Percentiles rank a stretch among this genome's conserved stretches.
Evolutionary conservation across 2,888 invertebrate species (phyloP).

Genomic region (Amiota minor): DNA sequence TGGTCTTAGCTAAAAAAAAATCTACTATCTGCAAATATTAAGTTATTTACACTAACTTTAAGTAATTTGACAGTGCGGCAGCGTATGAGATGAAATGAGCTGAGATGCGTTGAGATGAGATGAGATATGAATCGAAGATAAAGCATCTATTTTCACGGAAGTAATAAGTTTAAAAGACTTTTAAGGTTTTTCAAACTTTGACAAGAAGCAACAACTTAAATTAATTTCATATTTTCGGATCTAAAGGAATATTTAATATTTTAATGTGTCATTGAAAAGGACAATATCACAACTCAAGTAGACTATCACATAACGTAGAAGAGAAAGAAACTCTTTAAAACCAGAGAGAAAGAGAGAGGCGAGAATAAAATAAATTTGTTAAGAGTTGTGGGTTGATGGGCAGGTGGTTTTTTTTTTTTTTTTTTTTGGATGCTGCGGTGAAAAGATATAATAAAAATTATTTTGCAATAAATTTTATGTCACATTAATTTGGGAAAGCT

Average conservation of each 20-base stretch:
- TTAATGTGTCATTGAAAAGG: constrained; percentile 45
- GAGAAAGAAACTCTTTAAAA: constrained; percentile 27
- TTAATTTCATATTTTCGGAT: constrained; percentile 35
- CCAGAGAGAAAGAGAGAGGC: constrained; percentile 29
- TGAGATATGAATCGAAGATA: too few species aligned
- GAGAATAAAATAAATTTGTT: constrained; percentile 43
- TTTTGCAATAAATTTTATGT: constrained; percentile 68
- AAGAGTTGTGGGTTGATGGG: constrained; percentile 36
- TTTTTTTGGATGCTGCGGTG: constrained; percentile 36
- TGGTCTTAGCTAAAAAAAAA: too few species aligned
- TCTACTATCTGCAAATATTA: too few species aligned
- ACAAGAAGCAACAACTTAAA: constrained; percentile 10
- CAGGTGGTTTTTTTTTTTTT: constrained; percentile 32
- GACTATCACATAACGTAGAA: constrained; percentile 37
- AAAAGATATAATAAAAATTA: constrained; percentile 54
- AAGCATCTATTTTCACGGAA: not conserved
- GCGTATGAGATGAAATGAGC: too few species aligned
- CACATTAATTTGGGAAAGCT: constrained; percentile 56
- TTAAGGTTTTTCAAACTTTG: constrained; percentile 21
- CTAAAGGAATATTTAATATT: constrained; percentile 68
- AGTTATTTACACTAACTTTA: too few species aligned
- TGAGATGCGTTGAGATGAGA: too few species aligned
- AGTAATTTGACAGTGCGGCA: too few species aligned
- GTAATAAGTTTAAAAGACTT: constrained; percentile 6
- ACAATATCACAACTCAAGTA: not conserved